Evolutionary conservation across 2,113 vertebrate species (phyloP), one percentile per base, ranked within the genome.

Genomic region (Pyrgilauda ruficollis): DNA sequence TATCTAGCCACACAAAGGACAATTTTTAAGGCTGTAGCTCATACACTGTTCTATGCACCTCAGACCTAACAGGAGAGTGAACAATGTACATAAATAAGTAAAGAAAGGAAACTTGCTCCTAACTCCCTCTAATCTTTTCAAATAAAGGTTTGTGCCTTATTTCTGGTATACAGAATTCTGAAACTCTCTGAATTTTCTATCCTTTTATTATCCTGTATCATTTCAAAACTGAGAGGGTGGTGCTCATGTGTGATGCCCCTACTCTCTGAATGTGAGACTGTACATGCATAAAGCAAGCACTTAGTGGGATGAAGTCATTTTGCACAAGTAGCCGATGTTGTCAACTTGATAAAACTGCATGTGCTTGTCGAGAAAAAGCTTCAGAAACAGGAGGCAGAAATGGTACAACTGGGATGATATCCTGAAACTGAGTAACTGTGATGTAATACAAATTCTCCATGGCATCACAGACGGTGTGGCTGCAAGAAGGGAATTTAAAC

Each of bases 381-480:
- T 64, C 1, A 4, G 35, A 59, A 72, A 28, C 15, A 26, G 53
- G 10, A 37, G 1, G 7, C 28, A 58, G 27, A 50, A 85, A 66
- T 1, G 5, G 14, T 23, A 28, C 0, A 2, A 15, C 0, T 2
- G 47, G 27, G 23, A 64, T 72, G 33, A 50, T 18, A 15, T 21
- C 11, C 39, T 39, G 22, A 56, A 84, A 9, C 19, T 23, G 37
- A 17, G 17, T 24, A n/a, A 62, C 30, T 0, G 0, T 15, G 37
- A 49, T 6, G 5, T 2, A n/a, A 21, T 3, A 21, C 12, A 49
- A 47, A 18, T 26, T n/a, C 39, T 10, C 16, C 24, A 7, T 3
- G 11, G n/a, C 23, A 41, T 19, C 2, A 1, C 8, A 24, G 41
- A 13, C 7, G 3, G 6, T 0, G 3, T 52, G 46, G 61, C 46